Percentiles rank a stretch among this genome's conserved stretches.
Conservation (phyloP, 2,797 vertebrate species). For the Centroberyx gerrardi region DNA sequence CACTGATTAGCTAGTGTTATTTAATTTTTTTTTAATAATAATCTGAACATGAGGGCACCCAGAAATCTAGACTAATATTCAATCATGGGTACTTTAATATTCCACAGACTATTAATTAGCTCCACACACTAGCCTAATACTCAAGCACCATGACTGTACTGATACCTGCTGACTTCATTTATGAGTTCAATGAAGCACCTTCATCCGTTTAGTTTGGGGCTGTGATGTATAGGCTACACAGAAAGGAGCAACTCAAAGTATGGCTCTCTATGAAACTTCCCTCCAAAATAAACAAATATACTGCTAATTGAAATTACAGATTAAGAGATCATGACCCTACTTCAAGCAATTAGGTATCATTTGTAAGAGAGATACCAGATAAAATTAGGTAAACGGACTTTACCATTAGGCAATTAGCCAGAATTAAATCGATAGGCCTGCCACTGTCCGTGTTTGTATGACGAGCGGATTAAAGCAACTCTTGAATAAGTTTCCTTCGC, state of each 20-base stretch:
- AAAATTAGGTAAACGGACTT: neutral
- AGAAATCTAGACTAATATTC: conserved; percentile 1
- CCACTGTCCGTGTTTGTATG: conserved; percentile 27
- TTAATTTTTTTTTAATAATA: neutral
- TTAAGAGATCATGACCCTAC: neutral
- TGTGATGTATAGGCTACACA: neutral
- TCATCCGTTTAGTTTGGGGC: too few species aligned
- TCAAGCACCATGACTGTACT: too few species aligned
- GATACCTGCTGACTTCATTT: neutral
- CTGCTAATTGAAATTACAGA: neutral
- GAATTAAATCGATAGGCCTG: conserved; percentile 8
- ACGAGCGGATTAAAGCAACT: conserved; percentile 29
- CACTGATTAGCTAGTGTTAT: neutral
- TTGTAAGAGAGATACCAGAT: neutral
- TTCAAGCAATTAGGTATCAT: neutral
- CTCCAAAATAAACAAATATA: neutral
- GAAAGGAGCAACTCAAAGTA: neutral
- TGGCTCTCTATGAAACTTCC: neutral
- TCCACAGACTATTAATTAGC: neutral
- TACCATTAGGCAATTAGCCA: neutral
- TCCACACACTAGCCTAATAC: too few species aligned
- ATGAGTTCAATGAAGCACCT: neutral
- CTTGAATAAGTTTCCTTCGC: conserved; percentile 60
- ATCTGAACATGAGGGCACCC: neutral
- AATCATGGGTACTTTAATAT: neutral